phyloP scores from a whole-genome alignment of 2,888 invertebrate species.

The Ischnus inquisitorius region DNA sequence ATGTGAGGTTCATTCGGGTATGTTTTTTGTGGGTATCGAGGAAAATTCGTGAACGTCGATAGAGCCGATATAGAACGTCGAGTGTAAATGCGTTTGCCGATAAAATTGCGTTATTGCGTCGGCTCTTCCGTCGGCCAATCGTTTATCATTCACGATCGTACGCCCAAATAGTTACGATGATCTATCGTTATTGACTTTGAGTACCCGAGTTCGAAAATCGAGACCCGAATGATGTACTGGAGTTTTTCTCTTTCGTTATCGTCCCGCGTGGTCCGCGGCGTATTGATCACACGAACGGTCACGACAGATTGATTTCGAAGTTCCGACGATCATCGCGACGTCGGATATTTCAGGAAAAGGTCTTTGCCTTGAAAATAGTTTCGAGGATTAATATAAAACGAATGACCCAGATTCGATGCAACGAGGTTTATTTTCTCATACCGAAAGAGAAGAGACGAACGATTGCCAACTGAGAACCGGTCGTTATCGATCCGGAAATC shows the following conservation, averaged over 20 bases:
- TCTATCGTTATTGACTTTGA: constrained; percentile 47
- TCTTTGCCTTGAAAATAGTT: constrained; percentile 44
- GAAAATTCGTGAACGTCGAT: constrained; percentile 9
- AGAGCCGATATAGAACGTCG: constrained; percentile 35
- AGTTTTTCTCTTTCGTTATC: constrained; percentile 18
- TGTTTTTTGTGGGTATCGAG: constrained; percentile 43
- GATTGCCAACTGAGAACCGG: not conserved
- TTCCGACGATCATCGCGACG: not conserved
- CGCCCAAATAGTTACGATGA: constrained; percentile 24
- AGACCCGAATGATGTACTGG: constrained; percentile 18
- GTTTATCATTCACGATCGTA: constrained; percentile 12
- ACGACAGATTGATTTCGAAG: constrained; percentile 15
- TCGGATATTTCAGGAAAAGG: constrained; percentile 5
- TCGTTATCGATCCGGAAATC: not conserved
- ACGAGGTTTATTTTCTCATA: constrained; percentile 12
- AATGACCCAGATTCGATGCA: constrained; percentile 48
- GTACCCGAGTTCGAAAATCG: constrained; percentile 5
- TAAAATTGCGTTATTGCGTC: constrained; percentile 44
- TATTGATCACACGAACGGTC: not conserved
- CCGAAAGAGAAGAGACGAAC: constrained; percentile 27
- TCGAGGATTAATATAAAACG: constrained; percentile 53
- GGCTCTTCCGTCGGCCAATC: constrained; percentile 15
- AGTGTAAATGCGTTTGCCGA: constrained; percentile 38
- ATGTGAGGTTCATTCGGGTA: not conserved
- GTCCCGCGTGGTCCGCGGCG: not conserved